Evolutionary conservation across 1,140 invertebrate species (phyloP).

Genomic region (Drosophila varians): DNA sequence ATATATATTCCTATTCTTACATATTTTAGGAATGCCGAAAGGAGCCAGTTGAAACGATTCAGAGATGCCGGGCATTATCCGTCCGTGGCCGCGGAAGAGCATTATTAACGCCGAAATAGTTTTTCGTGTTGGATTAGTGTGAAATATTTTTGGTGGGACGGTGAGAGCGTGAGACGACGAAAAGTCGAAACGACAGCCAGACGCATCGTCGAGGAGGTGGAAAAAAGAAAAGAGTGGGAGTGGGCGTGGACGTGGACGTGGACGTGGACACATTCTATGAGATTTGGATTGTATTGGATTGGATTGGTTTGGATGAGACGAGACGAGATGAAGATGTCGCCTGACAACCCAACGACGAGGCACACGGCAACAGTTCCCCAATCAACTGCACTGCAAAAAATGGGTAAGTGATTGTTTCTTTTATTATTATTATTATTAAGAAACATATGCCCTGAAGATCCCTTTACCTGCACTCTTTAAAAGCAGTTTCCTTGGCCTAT

Average conservation of each 20-base stretch:
- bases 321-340: constrained; percentile 35
- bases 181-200: background rate
- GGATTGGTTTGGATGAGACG: constrained; percentile 10
- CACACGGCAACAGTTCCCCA: constrained; percentile 20
- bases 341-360: constrained; percentile 23
- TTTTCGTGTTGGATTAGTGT: constrained; percentile 69
- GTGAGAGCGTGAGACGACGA: background rate
- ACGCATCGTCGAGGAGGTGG: constrained; percentile 10
- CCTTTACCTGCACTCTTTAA: too few relatives aligned
- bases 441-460: too few relatives aligned
- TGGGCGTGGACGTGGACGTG: background rate
- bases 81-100: constrained; percentile 35
- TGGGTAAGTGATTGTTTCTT: background rate
- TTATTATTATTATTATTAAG: background rate
- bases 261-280: constrained; percentile 12
- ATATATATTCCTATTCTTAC: background rate
- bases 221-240: too few relatives aligned
- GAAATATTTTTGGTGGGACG: constrained; percentile 54
- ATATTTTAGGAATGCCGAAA: background rate
- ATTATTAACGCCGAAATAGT: constrained; percentile 69
- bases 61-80: constrained; percentile 2
- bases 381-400: constrained; percentile 3
- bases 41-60: constrained; percentile 7
- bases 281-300: constrained; percentile 5
- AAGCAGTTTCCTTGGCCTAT: too few relatives aligned